Conservation (phyloP, 2,113 vertebrate genomes). For the Rutilus rutilus region DNA sequence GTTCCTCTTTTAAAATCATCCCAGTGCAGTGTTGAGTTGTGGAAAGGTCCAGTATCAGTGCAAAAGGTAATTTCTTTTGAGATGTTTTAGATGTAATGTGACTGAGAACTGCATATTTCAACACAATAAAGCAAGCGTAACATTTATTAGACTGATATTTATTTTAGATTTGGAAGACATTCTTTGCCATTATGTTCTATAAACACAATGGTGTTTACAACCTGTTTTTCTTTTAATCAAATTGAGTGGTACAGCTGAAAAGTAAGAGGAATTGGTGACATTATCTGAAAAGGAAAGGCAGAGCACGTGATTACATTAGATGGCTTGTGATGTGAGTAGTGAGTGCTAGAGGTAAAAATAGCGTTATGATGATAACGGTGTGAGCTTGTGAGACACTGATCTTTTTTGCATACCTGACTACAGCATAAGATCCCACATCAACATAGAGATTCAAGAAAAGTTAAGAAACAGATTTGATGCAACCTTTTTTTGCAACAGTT, state of each 20-base stretch:
- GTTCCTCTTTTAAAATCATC: not conserved
- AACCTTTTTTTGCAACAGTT: not conserved
- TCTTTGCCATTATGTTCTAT: not conserved
- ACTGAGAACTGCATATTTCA: not conserved
- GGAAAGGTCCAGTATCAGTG: not conserved
- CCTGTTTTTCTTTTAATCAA: not conserved
- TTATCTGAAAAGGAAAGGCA: not conserved
- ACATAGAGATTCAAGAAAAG: not conserved
- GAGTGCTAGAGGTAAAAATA: constrained; percentile 52
- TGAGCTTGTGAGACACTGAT: constrained; percentile 28
- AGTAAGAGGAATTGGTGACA: not conserved
- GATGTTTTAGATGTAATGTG: not conserved
- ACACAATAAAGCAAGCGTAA: not conserved
- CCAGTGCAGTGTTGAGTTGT: not conserved
- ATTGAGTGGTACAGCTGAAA: not conserved
- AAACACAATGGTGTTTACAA: not conserved
- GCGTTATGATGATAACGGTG: constrained; percentile 43
- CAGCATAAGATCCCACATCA: not conserved
- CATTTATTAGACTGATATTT: not conserved
- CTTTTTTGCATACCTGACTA: not conserved
- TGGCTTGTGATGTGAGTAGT: constrained; percentile 52
- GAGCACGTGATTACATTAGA: constrained; percentile 38
- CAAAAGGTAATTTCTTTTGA: not conserved
- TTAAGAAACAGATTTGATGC: not conserved
- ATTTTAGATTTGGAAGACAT: not conserved